Percentiles rank a stretch among this genome's conserved stretches.
phyloP scores from a whole-genome alignment of 2,888 invertebrate species.

The Mythimna pallens region DNA sequence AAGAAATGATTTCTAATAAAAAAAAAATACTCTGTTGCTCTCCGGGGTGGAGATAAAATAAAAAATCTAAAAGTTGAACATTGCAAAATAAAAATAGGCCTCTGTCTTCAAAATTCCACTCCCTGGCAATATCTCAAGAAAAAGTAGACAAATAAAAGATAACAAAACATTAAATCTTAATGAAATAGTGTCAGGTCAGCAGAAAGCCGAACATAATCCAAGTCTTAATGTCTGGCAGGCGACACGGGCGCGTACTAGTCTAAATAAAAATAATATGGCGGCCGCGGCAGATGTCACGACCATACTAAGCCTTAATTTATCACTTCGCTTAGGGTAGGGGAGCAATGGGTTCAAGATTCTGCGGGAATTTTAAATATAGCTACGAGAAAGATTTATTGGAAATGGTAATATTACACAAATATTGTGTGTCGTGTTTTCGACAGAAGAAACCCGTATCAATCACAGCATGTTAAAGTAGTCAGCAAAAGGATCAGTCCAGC shows the following conservation, averaged over 20 bases:
- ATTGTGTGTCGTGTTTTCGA: neutral
- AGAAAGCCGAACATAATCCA: slow-evolving; percentile 53
- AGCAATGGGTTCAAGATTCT: slow-evolving; percentile 25
- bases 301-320: slow-evolving; percentile 73
- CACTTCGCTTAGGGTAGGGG: slow-evolving; percentile 57
- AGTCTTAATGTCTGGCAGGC: slow-evolving; percentile 53
- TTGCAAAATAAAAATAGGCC: neutral
- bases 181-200: slow-evolving; percentile 52
- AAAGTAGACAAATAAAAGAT: slow-evolving; percentile 1
- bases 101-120: neutral
- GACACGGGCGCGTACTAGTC: slow-evolving; percentile 46
- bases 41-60: no score
- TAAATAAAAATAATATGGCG: slow-evolving; percentile 68
- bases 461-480: no score
- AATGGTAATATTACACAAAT: neutral
- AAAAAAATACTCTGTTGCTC: no score
- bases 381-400: neutral
- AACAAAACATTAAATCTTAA: slow-evolving; percentile 51
- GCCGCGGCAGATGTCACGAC: slow-evolving; percentile 65
- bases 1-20: no score
- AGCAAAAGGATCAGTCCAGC: no score
- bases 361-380: slow-evolving; percentile 16
- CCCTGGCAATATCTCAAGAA: slow-evolving; percentile 39
- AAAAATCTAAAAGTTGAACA: neutral
- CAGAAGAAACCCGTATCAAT: neutral